Evolutionary conservation across 2,888 invertebrate genomes (phyloP), one percentile per base, ranked within the genome.

Genomic region (Drosophila mercatorum): DNA sequence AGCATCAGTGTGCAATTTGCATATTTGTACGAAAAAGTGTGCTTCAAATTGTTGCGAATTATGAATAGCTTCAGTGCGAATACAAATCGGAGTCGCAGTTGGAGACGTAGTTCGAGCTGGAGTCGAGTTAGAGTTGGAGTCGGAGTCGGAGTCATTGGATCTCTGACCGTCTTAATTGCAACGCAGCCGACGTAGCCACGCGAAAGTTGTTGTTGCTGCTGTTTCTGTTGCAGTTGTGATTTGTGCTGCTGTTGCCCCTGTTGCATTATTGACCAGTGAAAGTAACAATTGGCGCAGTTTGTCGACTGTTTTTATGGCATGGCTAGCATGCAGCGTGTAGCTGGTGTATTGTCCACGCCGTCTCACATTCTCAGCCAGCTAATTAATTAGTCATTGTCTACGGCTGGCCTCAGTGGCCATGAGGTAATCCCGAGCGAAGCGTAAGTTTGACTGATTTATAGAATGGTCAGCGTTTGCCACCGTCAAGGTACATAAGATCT

Each of bases 201-300:
- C 81, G 83, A 83, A 83, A 83, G 84, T 78, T 76, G 73, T 78
- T 76, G 72, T 67, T 76, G 56, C 17, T 52, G 53, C 28, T 52
- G 55, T 74, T 49, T 49, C n/a, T 31, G 63, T 47, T 58, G 55
- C 57, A 72, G 51, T 59, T 81, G 78, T 72, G 57, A 78, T 74
- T 49, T 49, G 31, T 31, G 63, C 51, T 58, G 64, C 36, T 60
- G 73, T 40, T 59, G 56, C 49, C 68, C 67, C 68, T 75, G 80
- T 72, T 81, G 84, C 80, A 82, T 72, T 87, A 80, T 82, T 76
- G 76, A 76, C 75, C 68, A 85, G 84, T 85, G 84, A 85, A 85
- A 85, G 87, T 82, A 84, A 72, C 84, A 84, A 87, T 84, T 81
- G 84, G 49, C 44, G 68, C 77, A 61, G 65, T 65, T 68, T 85